Percentiles rank a stretch among this genome's conserved stretches.
Evolutionary conservation across 2,888 invertebrate species (phyloP).

Genomic region (Chrysopilus asiliformis): DNA sequence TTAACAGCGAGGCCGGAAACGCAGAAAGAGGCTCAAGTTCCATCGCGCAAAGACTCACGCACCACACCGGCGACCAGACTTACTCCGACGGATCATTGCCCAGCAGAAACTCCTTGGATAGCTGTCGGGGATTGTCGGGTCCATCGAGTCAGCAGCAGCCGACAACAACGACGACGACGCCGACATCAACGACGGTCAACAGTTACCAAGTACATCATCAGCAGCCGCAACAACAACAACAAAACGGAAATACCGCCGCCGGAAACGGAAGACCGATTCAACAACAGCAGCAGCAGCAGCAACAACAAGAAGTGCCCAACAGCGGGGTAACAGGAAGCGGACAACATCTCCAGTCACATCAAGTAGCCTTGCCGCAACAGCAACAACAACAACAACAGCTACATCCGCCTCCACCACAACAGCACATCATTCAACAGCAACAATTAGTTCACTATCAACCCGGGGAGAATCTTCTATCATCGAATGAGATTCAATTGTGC

Average conservation of each 20-base stretch:
- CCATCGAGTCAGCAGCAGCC: constrained; percentile 43
- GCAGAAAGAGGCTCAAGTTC: constrained; percentile 52
- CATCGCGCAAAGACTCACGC: constrained; percentile 78
- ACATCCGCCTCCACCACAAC: too few relatives aligned
- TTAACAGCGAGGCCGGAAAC: constrained; percentile 29
- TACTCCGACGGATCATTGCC: constrained; percentile 37
- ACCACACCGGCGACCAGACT: constrained; percentile 45
- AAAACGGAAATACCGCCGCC: constrained; percentile 24
- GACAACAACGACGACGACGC: constrained; percentile 45
- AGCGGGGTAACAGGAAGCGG: constrained; percentile 8
- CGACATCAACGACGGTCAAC: constrained; percentile 35
- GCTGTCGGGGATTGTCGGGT: constrained; percentile 38
- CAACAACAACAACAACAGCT: constrained; percentile 15
- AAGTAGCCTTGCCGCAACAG: constrained; percentile 11
- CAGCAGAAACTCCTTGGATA: constrained; percentile 39
- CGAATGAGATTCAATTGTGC: constrained; percentile 62
- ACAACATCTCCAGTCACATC: constrained; percentile 8
- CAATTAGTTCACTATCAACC: constrained; percentile 29
- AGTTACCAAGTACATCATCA: constrained; percentile 36
- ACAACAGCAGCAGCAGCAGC: constrained; percentile 17
- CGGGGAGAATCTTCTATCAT: constrained; percentile 46
- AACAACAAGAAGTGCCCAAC: constrained; percentile 14
- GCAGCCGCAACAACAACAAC: constrained; percentile 26
- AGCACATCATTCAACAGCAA: too few relatives aligned
- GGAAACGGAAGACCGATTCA: constrained; percentile 17